Evolutionary conservation across 2,797 vertebrate species (phyloP), one percentile per base, ranked within the genome.

Genomic region (Pipistrellus kuhlii): DNA sequence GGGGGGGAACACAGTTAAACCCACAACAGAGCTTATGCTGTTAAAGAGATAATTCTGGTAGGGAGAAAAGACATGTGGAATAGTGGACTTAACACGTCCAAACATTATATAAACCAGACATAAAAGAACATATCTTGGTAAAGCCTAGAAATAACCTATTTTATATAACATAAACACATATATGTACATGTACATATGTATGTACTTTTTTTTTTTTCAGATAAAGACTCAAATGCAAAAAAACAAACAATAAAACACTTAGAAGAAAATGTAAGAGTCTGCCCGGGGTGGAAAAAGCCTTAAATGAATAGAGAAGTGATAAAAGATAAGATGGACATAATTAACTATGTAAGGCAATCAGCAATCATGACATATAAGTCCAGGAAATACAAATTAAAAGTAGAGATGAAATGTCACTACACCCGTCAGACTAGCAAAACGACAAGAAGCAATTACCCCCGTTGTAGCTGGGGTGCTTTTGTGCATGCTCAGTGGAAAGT

Each of bases 181-280:
- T 20, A 13, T 57, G 23, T 59, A 64, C 5, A 15, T 48, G 8
- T 77, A 46, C 7, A 23, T 35, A 71, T 55, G 18, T 72, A 62
- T 35, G 17, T 77, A 38, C 21, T 30, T 51, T 51, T 81, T 89
- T 82, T 51, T 81, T 89, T 82, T 62, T n/a, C 77, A 93, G 57
- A 25, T 76, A 55, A 57, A 83, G 38, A 48, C 41, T 68, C 38
- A 57, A 75, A 25, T 48, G n/a, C 84, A 51, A 46, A 86, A 81
- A 93, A 69, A 38, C 21, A 30, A 88, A 25, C 72, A 84, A 25
- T 35, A 57, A 84, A 81, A 75, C 68, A 35, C 53, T 64, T 89
- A 35, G 44, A 64, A 66, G 48, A 91, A 66, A 41, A 85, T 13
- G 6, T 32, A n/a, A 30, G 23, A 11, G n/a, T 41, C 13, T 73